Conservation (phyloP, 2,888 invertebrate species). For the Danaus chrysippus region DNA sequence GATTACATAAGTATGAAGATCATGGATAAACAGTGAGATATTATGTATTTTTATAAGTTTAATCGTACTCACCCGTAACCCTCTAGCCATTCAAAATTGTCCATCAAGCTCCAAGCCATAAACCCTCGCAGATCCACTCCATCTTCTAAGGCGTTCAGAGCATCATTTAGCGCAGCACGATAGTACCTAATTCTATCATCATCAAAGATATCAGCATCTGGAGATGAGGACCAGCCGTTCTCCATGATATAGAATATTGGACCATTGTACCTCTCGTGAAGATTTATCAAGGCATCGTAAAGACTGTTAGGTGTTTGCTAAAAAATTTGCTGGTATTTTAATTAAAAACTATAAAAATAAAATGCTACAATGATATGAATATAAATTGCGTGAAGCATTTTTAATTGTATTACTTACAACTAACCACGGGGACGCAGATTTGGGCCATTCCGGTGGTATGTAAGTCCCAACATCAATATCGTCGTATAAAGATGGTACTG, state of each 20-base stretch:
- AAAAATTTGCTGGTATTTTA: neutral
- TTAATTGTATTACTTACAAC: constrained; percentile 38
- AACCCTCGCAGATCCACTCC: constrained; percentile 74
- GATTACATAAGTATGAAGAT: too few relatives aligned
- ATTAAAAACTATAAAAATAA: constrained; percentile 18
- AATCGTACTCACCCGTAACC: constrained; percentile 71
- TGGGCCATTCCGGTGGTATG: constrained; percentile 44
- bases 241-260: constrained; percentile 80
- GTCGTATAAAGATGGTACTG: constrained; percentile 44
- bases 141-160: constrained; percentile 62
- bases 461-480: constrained; percentile 42
- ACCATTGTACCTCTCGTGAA: constrained; percentile 69
- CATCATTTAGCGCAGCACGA: constrained; percentile 60
- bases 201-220: constrained; percentile 55
- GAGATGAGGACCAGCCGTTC: constrained; percentile 75
- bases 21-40: too few relatives aligned
- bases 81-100: constrained; percentile 81
- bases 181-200: constrained; percentile 63
- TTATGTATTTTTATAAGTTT: neutral
- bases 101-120: constrained; percentile 81
- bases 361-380: neutral
- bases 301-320: constrained; percentile 80
- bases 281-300: constrained; percentile 69
- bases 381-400: neutral
- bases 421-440: constrained; percentile 51